A percentile compares a stretch with the other conserved stretches of the same genome.
Conservation (phyloP, 2,888 invertebrate genomes). For the Xestoiulus laeticollis region DNA sequence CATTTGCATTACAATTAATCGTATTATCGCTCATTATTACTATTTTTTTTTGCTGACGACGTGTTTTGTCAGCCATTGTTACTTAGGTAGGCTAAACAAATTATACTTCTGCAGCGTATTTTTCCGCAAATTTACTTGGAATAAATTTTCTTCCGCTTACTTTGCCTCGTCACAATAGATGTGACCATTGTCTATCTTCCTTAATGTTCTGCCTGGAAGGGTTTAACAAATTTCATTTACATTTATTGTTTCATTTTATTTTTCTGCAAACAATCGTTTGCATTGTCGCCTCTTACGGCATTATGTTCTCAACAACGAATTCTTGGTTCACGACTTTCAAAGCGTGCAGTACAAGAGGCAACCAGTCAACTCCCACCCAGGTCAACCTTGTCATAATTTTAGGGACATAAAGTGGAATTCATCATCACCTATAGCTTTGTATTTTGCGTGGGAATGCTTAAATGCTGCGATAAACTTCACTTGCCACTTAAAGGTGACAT, state of each 20-base stretch:
- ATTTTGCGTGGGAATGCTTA: background rate
- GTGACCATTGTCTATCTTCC: slow-evolving; percentile 1
- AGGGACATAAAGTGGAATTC: too few relatives aligned
- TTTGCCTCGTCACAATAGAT: background rate
- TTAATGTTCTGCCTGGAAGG: slow-evolving; percentile 19
- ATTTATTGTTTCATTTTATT: slow-evolving; percentile 25
- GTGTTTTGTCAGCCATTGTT: background rate
- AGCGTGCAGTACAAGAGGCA: background rate
- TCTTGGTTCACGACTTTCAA: background rate
- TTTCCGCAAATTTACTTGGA: slow-evolving; percentile 16
- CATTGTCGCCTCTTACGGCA: slow-evolving; percentile 18
- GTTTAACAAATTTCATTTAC: slow-evolving; percentile 23
- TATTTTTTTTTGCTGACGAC: background rate
- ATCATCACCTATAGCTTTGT: background rate
- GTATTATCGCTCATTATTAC: too few relatives aligned
- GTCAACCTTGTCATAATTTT: background rate
- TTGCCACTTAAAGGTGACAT: background rate
- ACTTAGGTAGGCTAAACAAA: background rate
- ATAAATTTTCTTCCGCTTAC: background rate
- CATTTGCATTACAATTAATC: background rate
- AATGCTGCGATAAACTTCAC: background rate
- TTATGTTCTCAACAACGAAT: slow-evolving; percentile 4
- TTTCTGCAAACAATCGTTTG: slow-evolving; percentile 20
- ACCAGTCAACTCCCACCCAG: background rate
- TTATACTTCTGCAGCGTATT: background rate